phyloP scores from a whole-genome alignment of 92 coral and sea anemone species.

The Plumapathes pennacea region DNA sequence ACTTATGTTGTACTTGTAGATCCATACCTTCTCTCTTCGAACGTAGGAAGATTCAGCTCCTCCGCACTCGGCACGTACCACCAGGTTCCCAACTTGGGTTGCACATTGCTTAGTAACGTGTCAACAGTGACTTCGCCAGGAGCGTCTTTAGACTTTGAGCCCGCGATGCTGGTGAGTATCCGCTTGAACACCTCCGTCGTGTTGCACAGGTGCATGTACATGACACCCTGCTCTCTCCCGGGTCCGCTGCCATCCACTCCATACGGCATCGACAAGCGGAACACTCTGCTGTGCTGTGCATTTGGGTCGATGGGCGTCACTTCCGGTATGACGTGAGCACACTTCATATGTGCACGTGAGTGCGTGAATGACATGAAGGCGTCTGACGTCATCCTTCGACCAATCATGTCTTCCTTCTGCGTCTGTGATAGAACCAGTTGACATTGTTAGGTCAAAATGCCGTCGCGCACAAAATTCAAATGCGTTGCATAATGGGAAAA shows the following conservation, averaged over 20 bases:
- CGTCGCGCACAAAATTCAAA: too few species aligned
- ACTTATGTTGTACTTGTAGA: too few species aligned
- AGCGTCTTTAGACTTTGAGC: constrained; percentile 34
- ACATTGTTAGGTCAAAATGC: not conserved
- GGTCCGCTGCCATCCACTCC: constrained; percentile 46
- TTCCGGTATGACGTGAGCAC: constrained; percentile 72
- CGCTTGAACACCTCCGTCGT: constrained; percentile 54
- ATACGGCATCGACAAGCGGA: constrained; percentile 79
- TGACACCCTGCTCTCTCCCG: constrained; percentile 63
- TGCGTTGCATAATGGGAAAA: too few species aligned
- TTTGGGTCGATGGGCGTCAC: constrained; percentile 51
- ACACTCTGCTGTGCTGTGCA: constrained; percentile 51
- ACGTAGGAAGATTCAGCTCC: constrained; percentile 48
- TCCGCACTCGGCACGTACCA: constrained; percentile 86
- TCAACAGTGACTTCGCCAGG: constrained; percentile 68
- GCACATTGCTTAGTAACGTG: constrained; percentile 58
- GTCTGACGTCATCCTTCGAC: constrained; percentile 60
- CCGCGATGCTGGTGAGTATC: constrained; percentile 58
- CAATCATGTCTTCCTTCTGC: constrained; percentile 78
- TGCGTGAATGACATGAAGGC: constrained; percentile 55
- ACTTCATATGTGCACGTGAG: constrained; percentile 52
- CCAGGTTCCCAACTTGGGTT: constrained; percentile 63
- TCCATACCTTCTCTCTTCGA: constrained; percentile 56
- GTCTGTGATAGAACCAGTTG: constrained; percentile 9
- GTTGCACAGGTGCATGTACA: constrained; percentile 72